Percentiles rank a stretch among this genome's conserved stretches.
Evolutionary conservation across 2,797 vertebrate species (phyloP).

Genomic region (Hemitrygon akajei): DNA sequence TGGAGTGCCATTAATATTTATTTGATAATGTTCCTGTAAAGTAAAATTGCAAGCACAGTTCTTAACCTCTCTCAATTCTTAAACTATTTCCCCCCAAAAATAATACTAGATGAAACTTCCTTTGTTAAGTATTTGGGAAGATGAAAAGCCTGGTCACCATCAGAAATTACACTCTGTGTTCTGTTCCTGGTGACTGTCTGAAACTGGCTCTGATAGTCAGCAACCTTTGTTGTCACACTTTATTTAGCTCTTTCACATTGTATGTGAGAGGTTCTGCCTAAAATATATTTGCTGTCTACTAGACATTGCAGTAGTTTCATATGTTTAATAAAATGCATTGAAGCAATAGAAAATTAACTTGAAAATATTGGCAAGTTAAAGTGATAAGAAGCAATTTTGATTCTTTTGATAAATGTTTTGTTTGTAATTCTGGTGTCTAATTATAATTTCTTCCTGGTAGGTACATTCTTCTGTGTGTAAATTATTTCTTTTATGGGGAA

Average conservation of each 20-base stretch:
- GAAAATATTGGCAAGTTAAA: neutral
- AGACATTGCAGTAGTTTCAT: neutral
- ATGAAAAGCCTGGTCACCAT: too few species aligned
- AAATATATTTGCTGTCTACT: neutral
- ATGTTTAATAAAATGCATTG: neutral
- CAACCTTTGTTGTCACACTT: too few species aligned
- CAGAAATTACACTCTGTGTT: too few species aligned
- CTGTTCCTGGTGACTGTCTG: too few species aligned
- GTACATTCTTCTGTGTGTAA: constrained; percentile 94
- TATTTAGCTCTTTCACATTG: neutral
- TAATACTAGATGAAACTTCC: too few species aligned
- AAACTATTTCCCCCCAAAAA: too few species aligned
- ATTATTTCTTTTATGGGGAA: constrained; percentile 98
- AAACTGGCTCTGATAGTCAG: too few species aligned
- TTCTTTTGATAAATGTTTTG: neutral
- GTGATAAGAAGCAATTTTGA: neutral
- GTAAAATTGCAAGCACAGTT: too few species aligned
- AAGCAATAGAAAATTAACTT: neutral
- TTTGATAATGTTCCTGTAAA: too few species aligned
- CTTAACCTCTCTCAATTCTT: too few species aligned
- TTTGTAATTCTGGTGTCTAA: neutral
- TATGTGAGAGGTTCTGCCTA: neutral
- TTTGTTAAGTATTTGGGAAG: too few species aligned
- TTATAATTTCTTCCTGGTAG: constrained; percentile 52
- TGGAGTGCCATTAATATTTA: too few species aligned